Evolutionary conservation across 2,797 vertebrate species (phyloP).

Genomic region (Hoplostethus mediterraneus): DNA sequence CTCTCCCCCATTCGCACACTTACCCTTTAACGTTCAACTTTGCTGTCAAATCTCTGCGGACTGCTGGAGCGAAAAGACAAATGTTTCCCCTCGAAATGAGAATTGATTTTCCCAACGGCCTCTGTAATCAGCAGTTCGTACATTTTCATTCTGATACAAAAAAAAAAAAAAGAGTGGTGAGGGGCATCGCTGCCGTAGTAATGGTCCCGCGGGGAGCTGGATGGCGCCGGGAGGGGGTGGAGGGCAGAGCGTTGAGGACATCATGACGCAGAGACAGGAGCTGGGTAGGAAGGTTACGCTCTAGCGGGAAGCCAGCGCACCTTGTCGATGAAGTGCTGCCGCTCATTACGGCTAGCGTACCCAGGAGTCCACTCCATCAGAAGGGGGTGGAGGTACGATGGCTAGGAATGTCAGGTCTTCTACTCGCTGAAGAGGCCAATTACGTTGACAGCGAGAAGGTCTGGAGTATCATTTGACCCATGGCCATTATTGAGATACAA

Average conservation of each 20-base stretch:
- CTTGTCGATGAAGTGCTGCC: constrained; percentile 19
- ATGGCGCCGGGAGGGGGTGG: constrained; percentile 25
- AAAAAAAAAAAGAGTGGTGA: constrained; percentile 48
- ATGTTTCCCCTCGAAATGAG: constrained; percentile 81
- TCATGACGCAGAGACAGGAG: neutral
- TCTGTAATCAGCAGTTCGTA: constrained; percentile 71
- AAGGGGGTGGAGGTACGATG: neutral
- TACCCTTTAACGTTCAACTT: constrained; percentile 67
- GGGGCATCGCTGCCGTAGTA: constrained; percentile 42
- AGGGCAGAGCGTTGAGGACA: neutral
- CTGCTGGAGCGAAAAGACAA: constrained; percentile 75
- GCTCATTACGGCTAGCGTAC: neutral
- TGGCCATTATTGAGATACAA: neutral
- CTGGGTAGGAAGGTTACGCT: constrained; percentile 23
- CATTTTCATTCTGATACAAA: constrained; percentile 72
- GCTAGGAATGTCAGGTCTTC: neutral
- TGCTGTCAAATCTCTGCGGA: constrained; percentile 61
- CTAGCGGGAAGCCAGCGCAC: neutral
- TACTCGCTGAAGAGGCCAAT: constrained; percentile 7
- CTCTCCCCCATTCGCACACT: constrained; percentile 21
- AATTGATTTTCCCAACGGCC: constrained; percentile 79
- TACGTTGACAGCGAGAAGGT: constrained; percentile 5
- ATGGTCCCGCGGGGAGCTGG: constrained; percentile 39
- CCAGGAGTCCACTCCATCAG: constrained; percentile 13
- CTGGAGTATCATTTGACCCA: constrained; percentile 1